Percentiles rank a stretch among this genome's conserved stretches.
phyloP scores from a whole-genome alignment of 2,888 invertebrate genomes.

The Limnephilus marmoratus region DNA sequence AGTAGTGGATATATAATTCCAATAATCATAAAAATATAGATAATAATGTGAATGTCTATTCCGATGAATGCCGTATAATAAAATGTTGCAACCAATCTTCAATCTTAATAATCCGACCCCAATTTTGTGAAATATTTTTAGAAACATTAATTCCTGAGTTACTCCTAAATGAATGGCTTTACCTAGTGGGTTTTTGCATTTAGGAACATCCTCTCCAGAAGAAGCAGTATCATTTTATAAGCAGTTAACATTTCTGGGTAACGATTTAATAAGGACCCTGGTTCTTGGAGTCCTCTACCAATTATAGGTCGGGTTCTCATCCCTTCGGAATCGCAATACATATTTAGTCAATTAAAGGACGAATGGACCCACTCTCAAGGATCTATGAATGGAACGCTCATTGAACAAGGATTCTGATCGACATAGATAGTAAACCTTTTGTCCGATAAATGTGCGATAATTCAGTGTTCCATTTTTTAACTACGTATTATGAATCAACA shows the following conservation, averaged over 20 bases:
- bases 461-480: neutral
- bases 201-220: conserved; percentile 38
- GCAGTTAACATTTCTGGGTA: conserved; percentile 63
- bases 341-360: conserved; percentile 36
- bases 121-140: conserved; percentile 10
- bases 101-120: conserved; percentile 13
- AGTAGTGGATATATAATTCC: neutral
- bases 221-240: conserved; percentile 59
- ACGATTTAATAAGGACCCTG: conserved; percentile 57
- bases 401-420: neutral
- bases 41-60: conserved; percentile 7
- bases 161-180: neutral
- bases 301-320: conserved; percentile 28
- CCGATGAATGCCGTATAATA: conserved; percentile 8
- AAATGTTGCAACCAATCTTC: neutral
- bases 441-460: neutral
- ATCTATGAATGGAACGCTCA: conserved; percentile 46
- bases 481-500: no score
- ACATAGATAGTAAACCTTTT: neutral
- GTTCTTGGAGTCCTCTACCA: neutral
- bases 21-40: neutral
- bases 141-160: neutral
- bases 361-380: conserved; percentile 8
- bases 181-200: neutral
- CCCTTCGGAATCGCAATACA: conserved; percentile 45